Base-by-base conservation (phyloP, 1,140 invertebrate genomes). In the Brachionus asplanchnoidis region DNA sequence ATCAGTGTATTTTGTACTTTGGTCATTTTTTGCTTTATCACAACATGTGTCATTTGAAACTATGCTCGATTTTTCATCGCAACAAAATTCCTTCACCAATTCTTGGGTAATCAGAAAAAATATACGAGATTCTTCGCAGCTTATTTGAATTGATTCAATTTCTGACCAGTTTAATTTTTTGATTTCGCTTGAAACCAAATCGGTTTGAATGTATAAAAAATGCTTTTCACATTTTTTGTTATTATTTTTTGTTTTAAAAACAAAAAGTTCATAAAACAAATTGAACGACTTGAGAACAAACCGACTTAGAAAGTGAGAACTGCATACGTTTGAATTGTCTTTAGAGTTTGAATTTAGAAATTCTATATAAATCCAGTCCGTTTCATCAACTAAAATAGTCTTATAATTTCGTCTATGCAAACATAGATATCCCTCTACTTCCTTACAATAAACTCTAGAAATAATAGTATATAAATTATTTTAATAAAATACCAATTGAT, bases 331-430 rank as follows among this genome's bases (percentile, higher is more conserved):
- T 50, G 20, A 9, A 23, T 14, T 9, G 26, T 9, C 20, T 28
- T 50, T 36, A n/a, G 40, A 42, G n/a, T 50, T 12, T 28, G 40
- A 23, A 26, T 82, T 66, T 3, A 60, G 17, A 82, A 82, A 82
- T 42, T 68, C 36, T 1, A 42, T 17, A 46, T 82, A 82, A 46
- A 82, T 82, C 79, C 79, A 82, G 9, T 66, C 79, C 3, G 53
- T 82, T 65, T 82, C 17, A 82, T 82, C 79, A 14, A 82, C 20
- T 26, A 82, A 17, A 23, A 82, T 44, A 20, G 53, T n/a, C 11
- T 82, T 60, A 36, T 82, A 82, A 82, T 82, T 82, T 40, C 79
- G 50, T 46, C 79, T 65, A 17, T 82, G 79, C 8, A 82, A 11
- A 82, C 79, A 82, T 5, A 77, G 50, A 50, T 77, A 77, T 20